Evolutionary conservation across 2,797 vertebrate genomes (phyloP), one percentile per base, ranked within the genome.

Genomic region (Gymnothorax javanicus): DNA sequence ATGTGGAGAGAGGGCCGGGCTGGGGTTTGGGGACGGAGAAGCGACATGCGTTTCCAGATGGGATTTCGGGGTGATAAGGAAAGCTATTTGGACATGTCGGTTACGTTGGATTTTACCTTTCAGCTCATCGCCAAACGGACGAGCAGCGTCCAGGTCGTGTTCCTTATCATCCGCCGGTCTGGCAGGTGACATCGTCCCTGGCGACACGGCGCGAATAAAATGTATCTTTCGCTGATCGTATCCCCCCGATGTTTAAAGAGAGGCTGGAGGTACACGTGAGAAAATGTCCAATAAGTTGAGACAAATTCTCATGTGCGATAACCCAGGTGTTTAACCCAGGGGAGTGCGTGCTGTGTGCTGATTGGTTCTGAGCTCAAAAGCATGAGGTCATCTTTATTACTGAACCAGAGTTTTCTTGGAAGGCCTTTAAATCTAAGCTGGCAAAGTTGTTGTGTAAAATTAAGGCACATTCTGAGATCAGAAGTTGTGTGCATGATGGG

Each of bases 11-110:
- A 91, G 92, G 89, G 85, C 86, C 85, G 84, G 86, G 89, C 89
- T 56, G 27, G 82, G 57, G 52, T 50, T 69, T 60, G 33, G 20
- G 81, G 62, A 59, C 54, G 82, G 79, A 71, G 64, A 33, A 9
- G 86, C 91, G 86, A 67, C 89, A 25, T 87, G 91, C 88, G 88
- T 90, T 90, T 93, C 91, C 87, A 92, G 92, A 92, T 88, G 84
- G 88, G 87, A 86, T 87, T 88, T 88, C 92, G 87, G 89, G 86
- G 87, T 93, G 93, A 95, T 94, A 94, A 95, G 93, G 90, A 71
- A 91, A 91, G 92, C 93, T 90, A 90, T 93, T 92, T 91, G 88
- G 91, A 92, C 91, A 89, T 88, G 89, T 87, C 89, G 93, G 94
- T 92, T 91, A 91, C 87, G 89, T 69, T 84, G 82, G 91, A 92